phyloP scores from a whole-genome alignment of 2,113 vertebrate genomes.

The Piprites chloris region DNA sequence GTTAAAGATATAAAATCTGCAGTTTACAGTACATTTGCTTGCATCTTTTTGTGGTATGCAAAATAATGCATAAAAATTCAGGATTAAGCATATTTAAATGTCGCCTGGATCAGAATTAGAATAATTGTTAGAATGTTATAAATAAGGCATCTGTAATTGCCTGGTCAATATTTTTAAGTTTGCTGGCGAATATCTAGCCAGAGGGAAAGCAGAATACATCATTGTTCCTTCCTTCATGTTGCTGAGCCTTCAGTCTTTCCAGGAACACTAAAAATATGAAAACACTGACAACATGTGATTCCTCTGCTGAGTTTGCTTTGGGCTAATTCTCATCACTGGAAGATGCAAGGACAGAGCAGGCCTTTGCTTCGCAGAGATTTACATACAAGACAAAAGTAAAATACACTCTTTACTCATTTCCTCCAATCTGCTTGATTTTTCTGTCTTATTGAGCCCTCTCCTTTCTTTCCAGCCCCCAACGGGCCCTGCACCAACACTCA shows the following conservation, averaged over 20 bases:
- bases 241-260: constrained; percentile 42
- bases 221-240: not conserved
- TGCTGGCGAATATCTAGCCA: not conserved
- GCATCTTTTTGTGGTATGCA: constrained; percentile 32
- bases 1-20: constrained; percentile 25
- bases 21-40: constrained; percentile 23
- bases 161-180: not conserved
- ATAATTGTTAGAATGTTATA: not conserved
- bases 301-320: constrained; percentile 66
- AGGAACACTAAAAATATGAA: constrained; percentile 60
- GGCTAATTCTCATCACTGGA: constrained; percentile 66
- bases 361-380: constrained; percentile 27
- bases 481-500: not conserved
- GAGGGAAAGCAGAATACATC: not conserved
- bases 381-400: not conserved
- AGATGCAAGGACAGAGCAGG: constrained; percentile 44
- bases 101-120: not conserved
- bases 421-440: not conserved
- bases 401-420: not conserved
- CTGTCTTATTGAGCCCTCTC: not conserved
- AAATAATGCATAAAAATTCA: constrained; percentile 31
- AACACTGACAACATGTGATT: constrained; percentile 68
- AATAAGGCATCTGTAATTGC: not conserved
- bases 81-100: constrained; percentile 45
- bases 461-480: not conserved